Evolutionary conservation across 2,888 invertebrate genomes (phyloP).

Genomic region (Strigamia crassipes): DNA sequence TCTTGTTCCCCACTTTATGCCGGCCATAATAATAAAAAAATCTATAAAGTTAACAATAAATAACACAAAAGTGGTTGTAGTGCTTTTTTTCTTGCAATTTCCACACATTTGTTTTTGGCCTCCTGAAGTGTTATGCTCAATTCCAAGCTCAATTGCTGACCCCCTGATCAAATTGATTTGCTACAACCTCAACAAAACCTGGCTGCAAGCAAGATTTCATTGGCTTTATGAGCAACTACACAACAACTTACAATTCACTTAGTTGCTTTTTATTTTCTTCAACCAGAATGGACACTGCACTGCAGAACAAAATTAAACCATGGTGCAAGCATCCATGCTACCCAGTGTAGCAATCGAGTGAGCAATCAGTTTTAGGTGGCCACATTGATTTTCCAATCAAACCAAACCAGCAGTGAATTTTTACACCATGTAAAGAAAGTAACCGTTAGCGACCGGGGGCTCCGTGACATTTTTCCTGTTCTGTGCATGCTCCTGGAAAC

Average conservation of each 20-base stretch:
- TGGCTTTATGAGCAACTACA: conserved; percentile 3
- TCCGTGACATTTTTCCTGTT: no score
- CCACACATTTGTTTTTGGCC: not conserved
- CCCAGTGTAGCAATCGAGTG: not conserved
- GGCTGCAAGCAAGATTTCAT: conserved; percentile 10
- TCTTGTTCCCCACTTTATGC: not conserved
- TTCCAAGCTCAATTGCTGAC: conserved; percentile 21
- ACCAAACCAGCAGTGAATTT: no score
- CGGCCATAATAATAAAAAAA: not conserved
- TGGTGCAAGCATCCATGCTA: no score
- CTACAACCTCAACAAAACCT: not conserved
- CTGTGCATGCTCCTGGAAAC: no score
- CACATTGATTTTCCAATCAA: not conserved
- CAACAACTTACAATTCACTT: conserved; percentile 11
- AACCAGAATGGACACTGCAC: not conserved
- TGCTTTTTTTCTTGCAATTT: not conserved
- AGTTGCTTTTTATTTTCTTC: not conserved
- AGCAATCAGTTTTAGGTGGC: not conserved
- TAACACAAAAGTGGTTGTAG: not conserved
- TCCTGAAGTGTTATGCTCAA: conserved; percentile 17
- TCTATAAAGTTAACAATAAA: not conserved
- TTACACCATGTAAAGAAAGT: no score
- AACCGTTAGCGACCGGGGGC: no score
- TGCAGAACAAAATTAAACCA: not conserved
- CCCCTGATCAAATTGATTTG: conserved; percentile 16